Evolutionary conservation across 2,797 vertebrate species (phyloP), one percentile per base, ranked within the genome.

Genomic region (Pseudochirops cupreus): DNA sequence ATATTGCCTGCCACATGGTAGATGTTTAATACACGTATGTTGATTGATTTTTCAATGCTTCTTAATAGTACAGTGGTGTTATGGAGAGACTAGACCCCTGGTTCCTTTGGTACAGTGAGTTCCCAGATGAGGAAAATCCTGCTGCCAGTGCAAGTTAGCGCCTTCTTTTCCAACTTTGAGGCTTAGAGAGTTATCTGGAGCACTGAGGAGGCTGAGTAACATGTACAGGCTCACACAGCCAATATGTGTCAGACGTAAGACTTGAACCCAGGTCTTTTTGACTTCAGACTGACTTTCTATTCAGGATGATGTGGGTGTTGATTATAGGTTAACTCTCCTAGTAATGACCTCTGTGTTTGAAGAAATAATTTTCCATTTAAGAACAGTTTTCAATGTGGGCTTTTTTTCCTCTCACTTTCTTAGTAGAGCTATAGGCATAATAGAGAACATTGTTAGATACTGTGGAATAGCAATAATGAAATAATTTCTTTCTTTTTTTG

Each of bases 311-410:
- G 12, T 91, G 62, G 33, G 52, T 56, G n/a, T 26, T 82, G 57
- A 50, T 82, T 90, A 26, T 67, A 67, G 33, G 50, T 4, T 50
- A 16, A 4, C 91, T 94, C 93, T 93, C 89, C 91, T 95, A 62
- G 59, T 33, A 91, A 54, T 95, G 67, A 91, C 12, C 94, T 87
- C 4, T 96, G 2, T 91, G 62, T 95, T 94, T 54, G 26, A 67
- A 93, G 92, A 92, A 92, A 56, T 55, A 89, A 58, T 56, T 87
- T 92, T 24, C 67, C 52, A 53, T 94, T n/a, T 46, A 74, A 31
- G 33, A 90, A n/a, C 62, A 11, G 55, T 18, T 92, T 95, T 95
- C 18, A 55, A 14, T 74, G 28, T 90, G 92, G n/a, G 54, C 10
- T 24, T 53, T 16, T 33, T 39, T 92, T 31, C 74, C 29, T 95